These are phyloP conservation scores for Bombus confusus DNA, from an alignment of 1,140 invertebrate species.

Conservation along the genomic window DNA sequence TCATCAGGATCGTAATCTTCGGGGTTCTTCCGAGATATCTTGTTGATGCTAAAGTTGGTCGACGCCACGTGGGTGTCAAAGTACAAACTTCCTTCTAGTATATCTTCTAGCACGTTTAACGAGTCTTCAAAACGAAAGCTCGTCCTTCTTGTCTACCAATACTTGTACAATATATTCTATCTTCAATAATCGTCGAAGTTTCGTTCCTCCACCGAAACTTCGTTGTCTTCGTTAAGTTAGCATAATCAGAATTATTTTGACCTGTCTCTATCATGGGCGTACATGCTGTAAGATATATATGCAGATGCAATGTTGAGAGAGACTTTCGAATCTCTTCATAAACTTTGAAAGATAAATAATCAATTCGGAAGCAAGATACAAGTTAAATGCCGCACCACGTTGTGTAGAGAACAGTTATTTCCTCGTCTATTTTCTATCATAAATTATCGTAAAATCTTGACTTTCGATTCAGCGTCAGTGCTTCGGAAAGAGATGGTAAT, in stretches of 20 bases:
- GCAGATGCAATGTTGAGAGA: neutral
- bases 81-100: neutral
- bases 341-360: neutral
- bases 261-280: neutral
- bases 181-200: slow-evolving; percentile 45
- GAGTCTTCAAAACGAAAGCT: neutral
- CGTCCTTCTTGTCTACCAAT: neutral
- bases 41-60: slow-evolving; percentile 14
- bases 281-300: neutral
- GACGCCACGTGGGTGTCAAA: neutral
- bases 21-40: neutral
- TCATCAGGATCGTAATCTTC: neutral
- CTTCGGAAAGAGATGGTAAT: neutral
- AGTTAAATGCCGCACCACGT: neutral
- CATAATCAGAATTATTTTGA: slow-evolving; percentile 53
- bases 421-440: neutral
- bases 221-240: slow-evolving; percentile 19
- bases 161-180: neutral
- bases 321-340: neutral
- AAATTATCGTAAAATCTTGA: neutral
- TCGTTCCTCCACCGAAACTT: slow-evolving; percentile 9
- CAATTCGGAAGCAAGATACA: neutral
- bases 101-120: neutral
- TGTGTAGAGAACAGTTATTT: neutral
- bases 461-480: neutral